phyloP scores from a whole-genome alignment of 1,140 invertebrate genomes.

The Zaprionus taronus region DNA sequence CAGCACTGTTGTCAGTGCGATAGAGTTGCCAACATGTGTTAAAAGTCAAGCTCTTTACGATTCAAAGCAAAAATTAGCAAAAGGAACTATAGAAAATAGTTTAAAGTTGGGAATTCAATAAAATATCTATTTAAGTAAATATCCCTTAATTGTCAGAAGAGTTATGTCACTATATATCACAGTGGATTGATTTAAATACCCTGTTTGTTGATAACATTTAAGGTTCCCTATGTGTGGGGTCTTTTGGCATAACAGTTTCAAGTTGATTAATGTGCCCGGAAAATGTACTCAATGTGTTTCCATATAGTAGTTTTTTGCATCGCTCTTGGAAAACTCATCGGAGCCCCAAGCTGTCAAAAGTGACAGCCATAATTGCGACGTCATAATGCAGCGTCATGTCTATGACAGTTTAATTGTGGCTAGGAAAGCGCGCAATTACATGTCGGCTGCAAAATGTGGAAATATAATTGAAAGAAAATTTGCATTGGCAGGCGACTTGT shows the following conservation, averaged over 20 bases:
- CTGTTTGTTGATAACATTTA: not conserved
- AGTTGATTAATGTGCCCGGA: conserved; percentile 7
- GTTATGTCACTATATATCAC: not conserved
- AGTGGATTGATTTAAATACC: not conserved
- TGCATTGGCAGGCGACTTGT: conserved; percentile 65
- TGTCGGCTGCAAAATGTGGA: conserved; percentile 54
- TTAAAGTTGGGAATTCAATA: not conserved
- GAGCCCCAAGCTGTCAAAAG: conserved; percentile 63
- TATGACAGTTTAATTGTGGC: conserved; percentile 82
- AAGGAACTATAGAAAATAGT: not conserved
- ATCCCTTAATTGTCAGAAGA: not conserved
- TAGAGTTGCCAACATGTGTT: not conserved
- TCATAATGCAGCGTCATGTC: conserved; percentile 78
- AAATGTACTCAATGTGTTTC: conserved; percentile 30
- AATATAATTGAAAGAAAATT: conserved; percentile 76
- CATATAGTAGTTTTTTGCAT: not conserved
- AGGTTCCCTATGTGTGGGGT: not conserved
- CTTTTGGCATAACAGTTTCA: not conserved
- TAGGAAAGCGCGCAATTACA: conserved; percentile 79
- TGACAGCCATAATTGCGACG: conserved; percentile 78
- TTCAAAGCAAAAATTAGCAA: not conserved
- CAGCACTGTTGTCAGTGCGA: no score
- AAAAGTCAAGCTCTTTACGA: not conserved
- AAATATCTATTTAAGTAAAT: not conserved
- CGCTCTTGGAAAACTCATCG: conserved; percentile 48